phyloP scores from a whole-genome alignment of 1,140 invertebrate species.

The Heliothis virescens region DNA sequence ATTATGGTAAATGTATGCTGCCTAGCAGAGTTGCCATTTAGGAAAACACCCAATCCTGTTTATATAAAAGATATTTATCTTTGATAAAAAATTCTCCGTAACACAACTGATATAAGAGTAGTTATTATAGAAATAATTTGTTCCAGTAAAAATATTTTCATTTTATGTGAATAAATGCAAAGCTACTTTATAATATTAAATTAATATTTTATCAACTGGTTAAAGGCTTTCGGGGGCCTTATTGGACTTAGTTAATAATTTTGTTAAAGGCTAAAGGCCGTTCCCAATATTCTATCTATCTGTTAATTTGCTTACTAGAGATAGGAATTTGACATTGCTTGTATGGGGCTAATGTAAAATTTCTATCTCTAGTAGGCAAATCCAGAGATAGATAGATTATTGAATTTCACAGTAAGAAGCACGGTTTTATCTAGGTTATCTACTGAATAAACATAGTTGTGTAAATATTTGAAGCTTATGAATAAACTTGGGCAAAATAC shows the following conservation, averaged over 20 bases:
- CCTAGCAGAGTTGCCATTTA: too few relatives aligned
- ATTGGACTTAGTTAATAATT: conserved; percentile 10
- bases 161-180: conserved; percentile 5
- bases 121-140: neutral
- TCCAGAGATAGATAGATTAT: too few relatives aligned
- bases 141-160: neutral
- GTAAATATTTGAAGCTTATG: conserved; percentile 41
- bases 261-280: conserved; percentile 27
- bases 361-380: too few relatives aligned
- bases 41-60: too few relatives aligned
- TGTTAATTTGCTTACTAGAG: too few relatives aligned
- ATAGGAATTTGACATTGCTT: too few relatives aligned
- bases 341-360: too few relatives aligned
- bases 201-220: neutral
- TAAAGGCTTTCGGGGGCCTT: neutral
- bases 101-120: neutral
- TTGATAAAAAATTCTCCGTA: neutral
- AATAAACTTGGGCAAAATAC: conserved; percentile 41
- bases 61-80: neutral
- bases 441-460: conserved; percentile 27
- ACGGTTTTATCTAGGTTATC: conserved; percentile 2
- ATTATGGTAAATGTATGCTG: too few relatives aligned
- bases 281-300: too few relatives aligned
- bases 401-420: too few relatives aligned
- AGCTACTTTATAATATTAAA: neutral